Evolutionary conservation across 2,113 vertebrate genomes (phyloP), one percentile per base, ranked within the genome.

Genomic region (Clarias batrachus): DNA sequence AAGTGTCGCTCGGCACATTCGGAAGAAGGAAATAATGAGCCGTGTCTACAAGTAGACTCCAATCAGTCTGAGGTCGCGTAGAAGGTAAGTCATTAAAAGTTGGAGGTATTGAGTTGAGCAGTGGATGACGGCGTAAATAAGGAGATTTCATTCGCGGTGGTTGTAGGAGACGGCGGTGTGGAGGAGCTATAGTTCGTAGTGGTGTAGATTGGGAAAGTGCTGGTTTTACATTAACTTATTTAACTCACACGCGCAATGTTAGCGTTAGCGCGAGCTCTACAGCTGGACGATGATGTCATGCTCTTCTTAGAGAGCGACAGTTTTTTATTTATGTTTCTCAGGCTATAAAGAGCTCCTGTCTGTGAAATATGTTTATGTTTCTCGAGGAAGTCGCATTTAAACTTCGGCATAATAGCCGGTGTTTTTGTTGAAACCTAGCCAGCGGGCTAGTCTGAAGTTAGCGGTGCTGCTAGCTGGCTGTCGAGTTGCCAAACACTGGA

Each of bases 21-120:
- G 89, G 89, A 89, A 89, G 84, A 80, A 83, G 84, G 86, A 89
- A 89, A 87, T 87, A 81, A 89, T 87, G 89, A 83, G 21, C 57
- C 62, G 68, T 48, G 86, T 85, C 73, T 70, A 81, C 83, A 76
- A 79, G 86, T 85, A 87, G 88, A 63, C 54, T 74, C 65, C 48
- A 87, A 41, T 57, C 83, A 89, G 78, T 33, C 85, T 83, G 71
- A 89, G 89, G 80, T 87, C 84, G 86, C 87, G 83, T 65, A 85
- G 80, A 87, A 87, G 89, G 89, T 89, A 84, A 87, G 88, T 14
- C 14, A 30, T 83, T n/a, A 73, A 87, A 56, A 85, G 52, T 82
- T 78, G 33, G 56, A 6, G 4, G 3, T 19, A 11, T 21, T 8
- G 3, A 76, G 33, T 17, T 27, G 27, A 27, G 23, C 76, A 41